Evolutionary conservation across 2,113 vertebrate species (phyloP), one percentile per base, ranked within the genome.

Genomic region (Oncorhynchus keta): DNA sequence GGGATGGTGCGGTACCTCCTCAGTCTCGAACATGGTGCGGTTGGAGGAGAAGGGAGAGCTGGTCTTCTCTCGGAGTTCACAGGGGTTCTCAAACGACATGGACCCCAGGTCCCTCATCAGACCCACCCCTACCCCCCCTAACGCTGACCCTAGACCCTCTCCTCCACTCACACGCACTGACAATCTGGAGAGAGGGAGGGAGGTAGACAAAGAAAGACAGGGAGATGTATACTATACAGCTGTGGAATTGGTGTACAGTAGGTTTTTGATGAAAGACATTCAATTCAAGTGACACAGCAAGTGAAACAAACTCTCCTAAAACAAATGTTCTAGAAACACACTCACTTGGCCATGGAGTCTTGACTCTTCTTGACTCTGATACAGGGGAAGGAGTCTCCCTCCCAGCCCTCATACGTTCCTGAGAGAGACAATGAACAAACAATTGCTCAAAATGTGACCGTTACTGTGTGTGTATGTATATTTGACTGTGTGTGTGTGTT

Each of bases 11-110:
- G 11, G 6, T 61, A 97, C 96, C 95, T 97, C 96, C 72, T 97
- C 96, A 0, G 95, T 96, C 88, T 97, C 96, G 48, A 95, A 97
- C 96, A 97, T 97, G 74, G 96, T 97, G 83, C 96, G 93, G 87
- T 95, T 97, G 81, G 96, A 97, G 59, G 96, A 97, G 89, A 97
- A 97, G 0, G 96, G 96, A 0, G 96, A 97, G 71, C 95, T 95
- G 82, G 92, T 93, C 0, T 95, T 95, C 72, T 95, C 92, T 35
- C 81, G 90, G 61, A 97, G 85, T 82, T 96, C 95, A 49, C 96
- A 97, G 1, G 95, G 95, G 73, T 94, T 96, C 87, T 97, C 96
- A 0, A 94, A 92, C 13, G 94, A 92, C 78, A 91, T 85, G 1
- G 92, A 78, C 0, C 93, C 94, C 48, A 95, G 81, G 67, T 96